Base-by-base conservation (phyloP, 2,888 invertebrate species). In the Chaetoderma sp. region DNA sequence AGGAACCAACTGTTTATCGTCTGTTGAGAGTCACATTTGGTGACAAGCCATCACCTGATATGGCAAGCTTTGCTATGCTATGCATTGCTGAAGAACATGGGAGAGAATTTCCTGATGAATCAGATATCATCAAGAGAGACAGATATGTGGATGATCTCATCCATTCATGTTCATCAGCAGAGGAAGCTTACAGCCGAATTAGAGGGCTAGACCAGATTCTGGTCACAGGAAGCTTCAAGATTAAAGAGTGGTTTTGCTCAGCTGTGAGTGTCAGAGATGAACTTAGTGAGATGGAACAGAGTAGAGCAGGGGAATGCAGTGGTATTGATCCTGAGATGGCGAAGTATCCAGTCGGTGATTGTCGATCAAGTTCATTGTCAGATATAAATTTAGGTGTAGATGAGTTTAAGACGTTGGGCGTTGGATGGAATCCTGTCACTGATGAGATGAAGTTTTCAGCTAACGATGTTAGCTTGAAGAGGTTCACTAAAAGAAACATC, bases 141-240 rank as follows among this genome's bases (percentile, higher is more conserved):
- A 10, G 65, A 6, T 61, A 65, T 36, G 59, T 61, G 45, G 65
- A 56, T 21, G 65, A 65, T 36, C 16, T 59, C 3, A 50, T 64
- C 16, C 39, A 50, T 32, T 64, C 64, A n/a, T 64, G 64, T 33
- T 18, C n/a, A 1, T 2, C 2, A 21, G n/a, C 13, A 1, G 27
- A 21, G 4, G 30, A 55, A 27, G n/a, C n/a, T n/a, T n/a, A n/a
- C n/a, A n/a, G n/a, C n/a, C n/a, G n/a, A n/a, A n/a, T n/a, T n/a
- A n/a, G n/a, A n/a, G n/a, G n/a, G n/a, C 13, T 64, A 27, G 59
- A 64, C 33, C 1, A 42, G 13, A 21, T 59, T 13, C 32, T 64
- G 4, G 33, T 36, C 3, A 30, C 52, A 16, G 64, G 64, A 16
- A 52, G 50, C 28, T 64, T 64, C 23, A 28, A 33, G 2, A 57